Evolutionary conservation across 1,140 invertebrate species (phyloP), one percentile per base, ranked within the genome.

Genomic region (Parasteatoda tepidariorum): DNA sequence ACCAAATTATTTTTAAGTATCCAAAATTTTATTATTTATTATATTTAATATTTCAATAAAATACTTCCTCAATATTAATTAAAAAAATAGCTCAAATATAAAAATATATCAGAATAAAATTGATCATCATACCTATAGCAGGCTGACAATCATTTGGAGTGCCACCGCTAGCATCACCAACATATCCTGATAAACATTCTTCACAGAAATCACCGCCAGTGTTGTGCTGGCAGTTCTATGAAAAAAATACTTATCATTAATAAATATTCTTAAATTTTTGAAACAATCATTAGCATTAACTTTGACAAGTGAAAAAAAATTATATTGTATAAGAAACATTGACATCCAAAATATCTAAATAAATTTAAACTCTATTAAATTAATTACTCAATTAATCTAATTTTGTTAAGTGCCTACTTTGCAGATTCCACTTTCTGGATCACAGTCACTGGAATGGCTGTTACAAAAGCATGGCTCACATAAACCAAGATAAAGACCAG

Each of bases 401-500:
- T 48, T 48, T 13, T 13, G 18, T 61, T 61, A 28, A 22, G 11
- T 59, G 7, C 91, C 92, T 91, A 96, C 95, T 85, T 71, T 55
- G 78, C 87, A 88, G 18, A 85, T 82, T 70, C 87, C 86, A 61
- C 64, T 86, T 30, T 76, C 71, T 18, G 79, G 84, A 84, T 86
- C 86, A 75, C 87, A 88, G 71, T 85, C 83, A 85, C 85, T 84
- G n/a, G 87, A 88, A 84, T 88, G 86, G 30, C 86, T 85, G 76
- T 88, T 86, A 57, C 87, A 88, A 34, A 85, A 74, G 55, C 87
- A 88, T 13, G 85, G 57, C 24, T 86, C 89, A 92, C 89, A 87
- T 96, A 98, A 57, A 97, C 96, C 86, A 5, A 96, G 90, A 94
- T 94, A 96, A 0, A 91, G 91, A 3, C 94, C 95, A 48, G 90